Evolutionary conservation across 2,888 invertebrate species (phyloP).

Genomic region (Mellilla xanthometata): DNA sequence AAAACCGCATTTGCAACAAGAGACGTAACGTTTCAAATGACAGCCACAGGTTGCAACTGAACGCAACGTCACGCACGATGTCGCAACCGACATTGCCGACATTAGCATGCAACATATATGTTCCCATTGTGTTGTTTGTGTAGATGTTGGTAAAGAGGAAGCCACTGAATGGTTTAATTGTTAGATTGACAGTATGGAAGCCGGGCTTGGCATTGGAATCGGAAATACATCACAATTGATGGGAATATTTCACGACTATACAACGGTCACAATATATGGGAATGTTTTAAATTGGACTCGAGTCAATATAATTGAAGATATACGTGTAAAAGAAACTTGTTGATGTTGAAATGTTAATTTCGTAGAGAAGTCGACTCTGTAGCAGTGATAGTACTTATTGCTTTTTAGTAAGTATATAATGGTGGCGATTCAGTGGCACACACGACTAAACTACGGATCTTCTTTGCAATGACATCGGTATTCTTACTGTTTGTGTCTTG

Average conservation of each 20-base stretch:
- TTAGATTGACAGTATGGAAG: conserved; percentile 4
- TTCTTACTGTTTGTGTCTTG: too few species aligned
- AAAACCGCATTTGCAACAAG: neutral
- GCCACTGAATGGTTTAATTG: conserved; percentile 16
- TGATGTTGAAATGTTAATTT: too few species aligned
- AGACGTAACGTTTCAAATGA: neutral
- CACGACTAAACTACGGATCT: too few species aligned
- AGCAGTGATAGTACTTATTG: too few species aligned
- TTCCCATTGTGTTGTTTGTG: conserved; percentile 9
- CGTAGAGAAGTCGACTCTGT: too few species aligned
- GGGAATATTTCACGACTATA: neutral
- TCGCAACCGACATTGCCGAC: conserved; percentile 11
- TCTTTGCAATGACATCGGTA: too few species aligned
- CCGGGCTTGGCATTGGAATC: conserved; percentile 3
- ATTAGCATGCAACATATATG: conserved; percentile 12
- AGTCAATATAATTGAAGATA: neutral
- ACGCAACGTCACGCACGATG: conserved; percentile 12
- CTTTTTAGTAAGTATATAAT: too few species aligned
- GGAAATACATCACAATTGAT: neutral
- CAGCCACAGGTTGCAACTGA: conserved; percentile 11
- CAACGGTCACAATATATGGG: neutral
- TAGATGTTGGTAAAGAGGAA: conserved; percentile 8
- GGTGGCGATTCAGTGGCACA: too few species aligned
- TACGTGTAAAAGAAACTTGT: too few species aligned
- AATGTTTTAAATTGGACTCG: neutral